phyloP scores from a whole-genome alignment of 2,888 invertebrate genomes.

The Andrena fulva region DNA sequence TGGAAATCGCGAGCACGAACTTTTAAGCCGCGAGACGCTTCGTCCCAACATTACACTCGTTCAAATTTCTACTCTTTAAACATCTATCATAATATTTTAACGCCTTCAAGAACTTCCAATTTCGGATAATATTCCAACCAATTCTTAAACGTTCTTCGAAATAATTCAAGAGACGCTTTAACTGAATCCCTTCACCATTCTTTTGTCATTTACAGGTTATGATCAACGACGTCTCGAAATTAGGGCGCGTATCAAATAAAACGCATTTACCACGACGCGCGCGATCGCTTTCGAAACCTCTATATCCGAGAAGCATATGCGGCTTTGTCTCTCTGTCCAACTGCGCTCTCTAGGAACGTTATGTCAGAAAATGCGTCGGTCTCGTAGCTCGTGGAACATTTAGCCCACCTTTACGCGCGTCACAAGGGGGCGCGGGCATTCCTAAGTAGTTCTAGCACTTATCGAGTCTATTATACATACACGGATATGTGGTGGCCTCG shows the following conservation, averaged over 20 bases:
- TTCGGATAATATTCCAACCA: neutral
- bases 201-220: neutral
- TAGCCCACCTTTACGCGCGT: conserved; percentile 1
- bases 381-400: conserved; percentile 9
- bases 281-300: conserved; percentile 2
- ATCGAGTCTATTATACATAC: conserved; percentile 73
- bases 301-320: neutral
- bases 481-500: conserved; percentile 73
- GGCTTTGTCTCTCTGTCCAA: conserved; percentile 12
- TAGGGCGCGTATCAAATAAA: neutral
- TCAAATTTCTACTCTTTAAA: neutral
- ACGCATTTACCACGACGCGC: neutral
- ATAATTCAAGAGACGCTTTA: neutral
- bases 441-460: conserved; percentile 67
- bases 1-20: neutral
- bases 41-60: neutral
- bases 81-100: neutral
- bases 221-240: neutral
- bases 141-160: neutral
- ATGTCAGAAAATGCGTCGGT: conserved; percentile 13
- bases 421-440: conserved; percentile 25
- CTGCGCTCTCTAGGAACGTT: conserved; percentile 9
- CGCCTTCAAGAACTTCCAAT: neutral
- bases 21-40: no score
- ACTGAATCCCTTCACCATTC: no score